Evolutionary conservation across 1,140 invertebrate genomes (phyloP).

Genomic region (Aporrectodea caliginosa): DNA sequence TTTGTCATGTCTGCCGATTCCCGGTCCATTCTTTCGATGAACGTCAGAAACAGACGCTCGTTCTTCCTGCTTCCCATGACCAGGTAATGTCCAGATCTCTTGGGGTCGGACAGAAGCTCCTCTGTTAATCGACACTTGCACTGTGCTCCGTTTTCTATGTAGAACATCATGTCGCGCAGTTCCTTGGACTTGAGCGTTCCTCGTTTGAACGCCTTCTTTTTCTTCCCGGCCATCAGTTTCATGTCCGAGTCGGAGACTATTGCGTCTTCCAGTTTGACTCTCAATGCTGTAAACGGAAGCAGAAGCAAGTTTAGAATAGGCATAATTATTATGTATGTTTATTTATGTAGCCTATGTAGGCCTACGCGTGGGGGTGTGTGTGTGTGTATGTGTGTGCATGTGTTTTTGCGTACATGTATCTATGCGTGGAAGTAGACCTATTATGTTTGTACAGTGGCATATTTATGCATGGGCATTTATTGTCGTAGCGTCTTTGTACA

Average conservation of each 20-base stretch:
- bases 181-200: not conserved
- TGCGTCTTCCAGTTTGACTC: not conserved
- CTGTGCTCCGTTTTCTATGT: not conserved
- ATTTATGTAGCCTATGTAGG: too few relatives aligned
- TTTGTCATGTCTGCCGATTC: not conserved
- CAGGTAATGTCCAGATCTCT: not conserved
- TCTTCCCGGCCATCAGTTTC: not conserved
- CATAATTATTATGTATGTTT: not conserved
- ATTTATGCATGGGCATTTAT: too few relatives aligned
- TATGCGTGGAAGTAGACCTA: too few relatives aligned
- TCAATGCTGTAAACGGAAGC: not conserved
- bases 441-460: too few relatives aligned
- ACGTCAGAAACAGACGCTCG: not conserved
- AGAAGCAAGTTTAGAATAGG: not conserved
- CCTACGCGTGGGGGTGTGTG: too few relatives aligned
- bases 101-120: not conserved
- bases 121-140: not conserved
- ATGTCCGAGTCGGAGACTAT: not conserved
- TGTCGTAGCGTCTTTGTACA: too few relatives aligned
- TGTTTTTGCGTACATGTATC: too few relatives aligned
- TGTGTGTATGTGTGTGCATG: too few relatives aligned
- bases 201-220: not conserved
- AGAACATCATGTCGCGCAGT: not conserved
- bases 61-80: not conserved
- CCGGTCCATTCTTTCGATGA: not conserved